These are phyloP conservation scores for Calosoma granatense DNA, from an alignment of 1,140 invertebrate species.

Conservation along the genomic window DNA sequence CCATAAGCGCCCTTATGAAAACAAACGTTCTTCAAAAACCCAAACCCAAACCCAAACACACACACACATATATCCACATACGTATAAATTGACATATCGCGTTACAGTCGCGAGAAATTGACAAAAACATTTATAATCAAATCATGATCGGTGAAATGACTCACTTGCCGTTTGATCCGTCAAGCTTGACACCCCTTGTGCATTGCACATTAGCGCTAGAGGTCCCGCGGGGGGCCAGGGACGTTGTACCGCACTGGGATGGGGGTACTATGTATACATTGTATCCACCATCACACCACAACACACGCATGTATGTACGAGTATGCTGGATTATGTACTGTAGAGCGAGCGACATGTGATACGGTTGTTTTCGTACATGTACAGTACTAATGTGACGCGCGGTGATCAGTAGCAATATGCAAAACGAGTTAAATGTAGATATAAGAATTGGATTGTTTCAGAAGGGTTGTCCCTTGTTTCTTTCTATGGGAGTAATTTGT, in stretches of 20 bases:
- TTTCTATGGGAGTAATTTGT: slow-evolving; percentile 1
- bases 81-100: background rate
- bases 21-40: no score
- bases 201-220: slow-evolving; percentile 2
- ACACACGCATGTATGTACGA: background rate
- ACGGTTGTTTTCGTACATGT: background rate
- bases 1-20: no score
- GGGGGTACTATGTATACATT: background rate
- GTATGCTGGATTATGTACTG: no score
- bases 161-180: slow-evolving; percentile 22
- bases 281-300: background rate
- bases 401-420: no score
- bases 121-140: slow-evolving; percentile 13
- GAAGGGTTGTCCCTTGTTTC: background rate
- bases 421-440: background rate
- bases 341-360: background rate
- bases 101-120: slow-evolving; percentile 1
- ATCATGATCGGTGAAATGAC: slow-evolving; percentile 17
- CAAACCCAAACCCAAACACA: no score
- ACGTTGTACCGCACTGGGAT: background rate
- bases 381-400: background rate
- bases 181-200: slow-evolving; percentile 20
- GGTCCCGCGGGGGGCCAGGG: background rate
- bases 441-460: slow-evolving; percentile 1
- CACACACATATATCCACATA: no score